Percentiles rank a stretch among this genome's conserved stretches.
phyloP scores from a whole-genome alignment of 1,140 invertebrate species.

The Cydia amplana region DNA sequence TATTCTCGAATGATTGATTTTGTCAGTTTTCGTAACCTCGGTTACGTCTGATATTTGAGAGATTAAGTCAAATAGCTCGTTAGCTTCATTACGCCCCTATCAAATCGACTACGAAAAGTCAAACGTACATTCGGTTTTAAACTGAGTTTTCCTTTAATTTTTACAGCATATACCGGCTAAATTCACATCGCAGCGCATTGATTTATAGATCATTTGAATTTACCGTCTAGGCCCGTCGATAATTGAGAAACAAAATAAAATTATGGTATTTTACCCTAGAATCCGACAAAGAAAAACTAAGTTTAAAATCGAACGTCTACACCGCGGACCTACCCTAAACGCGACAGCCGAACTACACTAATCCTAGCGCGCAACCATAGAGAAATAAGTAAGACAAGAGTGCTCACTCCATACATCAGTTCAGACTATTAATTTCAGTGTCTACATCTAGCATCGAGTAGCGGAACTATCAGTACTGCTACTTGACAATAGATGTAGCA shows the following conservation, averaged over 20 bases:
- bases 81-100: neutral
- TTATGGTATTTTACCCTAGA: neutral
- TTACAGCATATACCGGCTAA: no score
- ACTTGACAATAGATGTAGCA: no score
- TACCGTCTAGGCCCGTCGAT: neutral
- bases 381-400: no score
- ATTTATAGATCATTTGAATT: neutral
- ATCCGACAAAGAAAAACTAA: neutral
- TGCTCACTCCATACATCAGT: no score
- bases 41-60: neutral
- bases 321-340: neutral
- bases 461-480: no score
- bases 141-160: neutral
- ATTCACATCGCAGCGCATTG: neutral
- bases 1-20: conserved; percentile 10
- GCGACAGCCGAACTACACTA: neutral
- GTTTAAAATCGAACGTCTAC: conserved; percentile 10
- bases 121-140: neutral
- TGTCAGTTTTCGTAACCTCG: neutral
- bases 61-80: neutral
- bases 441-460: no score
- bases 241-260: neutral
- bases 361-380: no score
- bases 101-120: conserved; percentile 4
- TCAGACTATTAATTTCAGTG: no score